Evolutionary conservation across 2,888 invertebrate genomes (phyloP).

Genomic region (Muschampia plurimacula): DNA sequence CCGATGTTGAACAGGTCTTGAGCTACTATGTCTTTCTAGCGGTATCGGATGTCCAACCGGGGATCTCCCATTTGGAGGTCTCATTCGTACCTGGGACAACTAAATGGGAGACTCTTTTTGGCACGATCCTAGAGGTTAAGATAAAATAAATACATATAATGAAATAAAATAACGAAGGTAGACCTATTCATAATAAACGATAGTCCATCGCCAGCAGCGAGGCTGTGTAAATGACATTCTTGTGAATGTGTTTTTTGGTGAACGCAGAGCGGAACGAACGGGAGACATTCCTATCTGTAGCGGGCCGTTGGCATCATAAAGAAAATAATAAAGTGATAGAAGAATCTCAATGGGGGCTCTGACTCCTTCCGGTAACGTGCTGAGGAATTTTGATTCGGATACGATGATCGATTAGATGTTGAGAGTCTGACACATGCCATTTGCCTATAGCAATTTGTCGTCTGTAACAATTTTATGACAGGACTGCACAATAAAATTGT

Average conservation of each 20-base stretch:
- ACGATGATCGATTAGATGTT: conserved; percentile 28
- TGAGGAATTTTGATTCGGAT: conserved; percentile 37
- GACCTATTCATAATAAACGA: conserved; percentile 52
- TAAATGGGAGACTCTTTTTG: too few relatives aligned
- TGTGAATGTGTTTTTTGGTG: conserved; percentile 71
- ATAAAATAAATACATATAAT: too few relatives aligned
- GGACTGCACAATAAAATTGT: too few relatives aligned
- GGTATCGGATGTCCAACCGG: too few relatives aligned
- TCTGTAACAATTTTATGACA: too few relatives aligned
- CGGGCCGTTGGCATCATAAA: conserved; percentile 49
- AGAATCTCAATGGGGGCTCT: conserved; percentile 53
- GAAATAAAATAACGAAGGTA: not conserved
- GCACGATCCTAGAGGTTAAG: too few relatives aligned
- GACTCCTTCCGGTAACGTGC: conserved; percentile 48
- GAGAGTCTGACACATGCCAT: not conserved
- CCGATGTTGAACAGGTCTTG: too few relatives aligned
- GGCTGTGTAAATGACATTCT: conserved; percentile 74
- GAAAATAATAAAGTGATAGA: conserved; percentile 61
- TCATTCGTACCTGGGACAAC: too few relatives aligned
- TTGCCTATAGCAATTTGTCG: not conserved
- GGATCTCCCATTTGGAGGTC: too few relatives aligned
- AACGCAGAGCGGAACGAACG: conserved; percentile 71
- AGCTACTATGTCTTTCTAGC: too few relatives aligned
- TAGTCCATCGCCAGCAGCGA: conserved; percentile 47
- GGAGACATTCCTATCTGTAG: conserved; percentile 58